Evolutionary conservation across 2,113 vertebrate genomes (phyloP).

Genomic region (Callionymus lyra): DNA sequence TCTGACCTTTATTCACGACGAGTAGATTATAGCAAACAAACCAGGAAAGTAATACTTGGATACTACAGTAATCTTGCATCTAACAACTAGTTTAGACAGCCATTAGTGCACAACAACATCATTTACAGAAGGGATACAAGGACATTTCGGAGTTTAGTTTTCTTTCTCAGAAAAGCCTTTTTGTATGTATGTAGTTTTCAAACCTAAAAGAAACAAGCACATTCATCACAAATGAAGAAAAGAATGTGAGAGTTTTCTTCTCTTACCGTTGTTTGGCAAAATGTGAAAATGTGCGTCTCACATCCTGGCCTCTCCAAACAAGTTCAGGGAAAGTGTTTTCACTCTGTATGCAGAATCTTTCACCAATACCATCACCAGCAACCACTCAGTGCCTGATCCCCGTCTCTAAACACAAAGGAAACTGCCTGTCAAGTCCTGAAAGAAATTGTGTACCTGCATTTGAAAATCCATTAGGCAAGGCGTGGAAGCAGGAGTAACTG

Average conservation of each 20-base stretch:
- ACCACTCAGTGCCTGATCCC: constrained; percentile 55
- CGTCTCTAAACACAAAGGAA: constrained; percentile 54
- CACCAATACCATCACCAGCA: constrained; percentile 41
- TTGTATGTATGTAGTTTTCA: too few relatives aligned
- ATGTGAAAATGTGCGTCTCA: constrained; percentile 37
- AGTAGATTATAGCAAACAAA: too few relatives aligned
- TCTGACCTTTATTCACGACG: too few relatives aligned
- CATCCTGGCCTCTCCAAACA: constrained; percentile 49
- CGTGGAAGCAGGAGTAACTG: constrained; percentile 41
- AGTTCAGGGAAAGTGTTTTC: constrained; percentile 47
- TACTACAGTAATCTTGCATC: too few relatives aligned
- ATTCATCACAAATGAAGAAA: constrained; percentile 6
- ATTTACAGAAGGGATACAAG: too few relatives aligned
- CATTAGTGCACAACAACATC: too few relatives aligned
- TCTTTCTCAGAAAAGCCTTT: too few relatives aligned
- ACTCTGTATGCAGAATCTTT: constrained; percentile 49
- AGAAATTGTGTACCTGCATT: constrained; percentile 59
- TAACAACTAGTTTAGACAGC: too few relatives aligned
- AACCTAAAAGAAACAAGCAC: constrained; percentile 9
- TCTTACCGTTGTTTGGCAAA: constrained; percentile 25
- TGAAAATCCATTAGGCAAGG: constrained; percentile 64
- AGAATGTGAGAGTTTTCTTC: constrained; percentile 15
- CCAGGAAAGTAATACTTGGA: too few relatives aligned
- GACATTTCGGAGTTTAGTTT: too few relatives aligned
- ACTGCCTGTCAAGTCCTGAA: constrained; percentile 58